These are phyloP conservation scores for Peromyscus eremicus DNA, from an alignment of 2,797 vertebrate species.

Conservation along the genomic window DNA sequence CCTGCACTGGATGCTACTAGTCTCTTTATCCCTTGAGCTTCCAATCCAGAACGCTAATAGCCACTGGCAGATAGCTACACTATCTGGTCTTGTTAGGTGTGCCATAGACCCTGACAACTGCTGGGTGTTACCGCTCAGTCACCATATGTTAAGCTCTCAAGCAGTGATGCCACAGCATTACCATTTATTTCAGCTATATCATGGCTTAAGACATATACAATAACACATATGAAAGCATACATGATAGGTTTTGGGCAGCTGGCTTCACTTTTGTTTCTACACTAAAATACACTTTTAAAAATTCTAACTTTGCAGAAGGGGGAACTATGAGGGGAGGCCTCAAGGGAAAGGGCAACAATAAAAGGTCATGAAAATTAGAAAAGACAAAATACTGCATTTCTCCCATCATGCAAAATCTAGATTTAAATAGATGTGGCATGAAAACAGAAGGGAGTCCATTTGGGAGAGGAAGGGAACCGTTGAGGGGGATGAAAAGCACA, in stretches of 20 bases:
- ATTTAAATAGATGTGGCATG: background rate
- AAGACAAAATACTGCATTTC: background rate
- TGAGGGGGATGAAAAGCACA: background rate
- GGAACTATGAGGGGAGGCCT: background rate
- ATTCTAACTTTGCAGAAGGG: background rate
- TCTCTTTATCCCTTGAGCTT: background rate
- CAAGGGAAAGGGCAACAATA: background rate
- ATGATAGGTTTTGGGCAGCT: background rate
- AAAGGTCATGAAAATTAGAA: background rate
- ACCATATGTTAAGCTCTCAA: background rate
- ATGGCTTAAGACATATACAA: background rate
- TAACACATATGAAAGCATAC: background rate
- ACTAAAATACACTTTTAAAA: conserved; percentile 18
- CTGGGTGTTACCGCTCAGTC: background rate
- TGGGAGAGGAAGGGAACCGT: background rate
- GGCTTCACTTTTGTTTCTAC: conserved; percentile 26
- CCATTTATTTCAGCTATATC: background rate
- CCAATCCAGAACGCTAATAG: background rate
- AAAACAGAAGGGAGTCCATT: background rate
- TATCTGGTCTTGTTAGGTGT: background rate
- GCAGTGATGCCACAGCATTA: background rate
- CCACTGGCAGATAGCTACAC: background rate
- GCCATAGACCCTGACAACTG: background rate
- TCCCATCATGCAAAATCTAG: background rate
- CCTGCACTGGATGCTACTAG: background rate